Evolutionary conservation across 2,888 invertebrate species (phyloP).

Genomic region (Polydesmus complanatus): DNA sequence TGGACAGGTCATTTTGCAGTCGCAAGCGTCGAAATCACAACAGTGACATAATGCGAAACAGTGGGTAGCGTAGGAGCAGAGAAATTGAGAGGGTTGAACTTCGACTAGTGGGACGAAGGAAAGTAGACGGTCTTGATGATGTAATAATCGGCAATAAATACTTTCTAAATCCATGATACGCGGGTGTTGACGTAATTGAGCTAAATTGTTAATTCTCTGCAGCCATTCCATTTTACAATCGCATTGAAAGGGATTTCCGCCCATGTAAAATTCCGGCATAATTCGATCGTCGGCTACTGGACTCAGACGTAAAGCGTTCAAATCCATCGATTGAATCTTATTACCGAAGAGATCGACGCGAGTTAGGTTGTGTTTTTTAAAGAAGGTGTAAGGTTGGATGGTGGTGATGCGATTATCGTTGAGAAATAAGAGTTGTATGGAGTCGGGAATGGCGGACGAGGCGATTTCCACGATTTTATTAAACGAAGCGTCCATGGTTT

Average conservation of each 20-base stretch:
- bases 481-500: constrained; percentile 79
- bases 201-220: constrained; percentile 69
- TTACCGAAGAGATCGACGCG: constrained; percentile 85
- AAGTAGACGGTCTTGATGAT: constrained; percentile 49
- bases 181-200: constrained; percentile 62
- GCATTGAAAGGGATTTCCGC: constrained; percentile 72
- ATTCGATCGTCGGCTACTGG: constrained; percentile 52
- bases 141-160: constrained; percentile 52
- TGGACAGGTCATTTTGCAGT: constrained; percentile 85
- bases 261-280: constrained; percentile 56
- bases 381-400: constrained; percentile 77
- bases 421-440: constrained; percentile 70
- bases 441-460: constrained; percentile 62
- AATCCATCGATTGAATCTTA: constrained; percentile 76
- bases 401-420: constrained; percentile 75
- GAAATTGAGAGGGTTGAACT: constrained; percentile 64
- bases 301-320: constrained; percentile 69
- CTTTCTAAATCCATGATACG: constrained; percentile 66
- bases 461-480: constrained; percentile 70
- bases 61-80: constrained; percentile 69
- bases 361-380: constrained; percentile 74
- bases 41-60: constrained; percentile 79
- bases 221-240: constrained; percentile 86
- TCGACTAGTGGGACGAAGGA: constrained; percentile 59
- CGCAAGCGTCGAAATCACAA: constrained; percentile 81